These are phyloP conservation scores for Pogona vitticeps DNA, from an alignment of 2,113 vertebrate genomes.

Conservation along the genomic window DNA sequence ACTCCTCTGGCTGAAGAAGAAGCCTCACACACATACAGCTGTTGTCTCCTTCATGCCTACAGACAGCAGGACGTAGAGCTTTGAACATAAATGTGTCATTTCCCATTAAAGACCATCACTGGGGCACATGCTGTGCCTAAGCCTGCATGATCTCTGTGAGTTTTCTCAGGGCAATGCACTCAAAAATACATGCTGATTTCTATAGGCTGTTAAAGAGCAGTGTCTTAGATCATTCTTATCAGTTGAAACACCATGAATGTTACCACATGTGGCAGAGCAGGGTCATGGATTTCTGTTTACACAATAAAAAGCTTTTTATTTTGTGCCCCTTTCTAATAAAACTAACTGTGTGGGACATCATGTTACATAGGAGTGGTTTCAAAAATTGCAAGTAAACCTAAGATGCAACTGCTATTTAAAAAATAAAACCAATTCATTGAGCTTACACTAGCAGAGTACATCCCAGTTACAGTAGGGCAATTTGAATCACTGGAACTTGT, in stretches of 20 bases:
- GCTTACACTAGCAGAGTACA: no score
- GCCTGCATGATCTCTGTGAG: not conserved
- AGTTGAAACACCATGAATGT: not conserved
- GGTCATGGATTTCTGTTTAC: not conserved
- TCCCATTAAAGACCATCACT: conserved; percentile 39
- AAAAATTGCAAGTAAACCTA: not conserved
- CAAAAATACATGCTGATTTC: conserved; percentile 31
- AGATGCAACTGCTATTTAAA: fast-evolving
- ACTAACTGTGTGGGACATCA: not conserved
- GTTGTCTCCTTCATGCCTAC: conserved; percentile 44
- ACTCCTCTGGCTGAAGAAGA: conserved; percentile 42
- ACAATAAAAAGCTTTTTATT: conserved; percentile 7
- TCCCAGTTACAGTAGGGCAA: no score
- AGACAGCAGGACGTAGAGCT: conserved; percentile 43
- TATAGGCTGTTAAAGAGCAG: conserved; percentile 43
- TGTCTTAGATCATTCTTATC: conserved; percentile 33
- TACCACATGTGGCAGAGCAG: conserved; percentile 11
- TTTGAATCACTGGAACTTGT: no score
- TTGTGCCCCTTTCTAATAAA: not conserved
- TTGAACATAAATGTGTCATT: conserved; percentile 51
- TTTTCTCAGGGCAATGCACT: conserved; percentile 31
- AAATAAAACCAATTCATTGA: no score
- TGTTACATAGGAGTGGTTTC: not conserved
- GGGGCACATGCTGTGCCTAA: conserved; percentile 18
- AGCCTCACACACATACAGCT: conserved; percentile 11